A percentile compares a stretch with the other conserved stretches of the same genome.
Conservation (phyloP, 2,888 invertebrate genomes). For the Lutraria lutraria region DNA sequence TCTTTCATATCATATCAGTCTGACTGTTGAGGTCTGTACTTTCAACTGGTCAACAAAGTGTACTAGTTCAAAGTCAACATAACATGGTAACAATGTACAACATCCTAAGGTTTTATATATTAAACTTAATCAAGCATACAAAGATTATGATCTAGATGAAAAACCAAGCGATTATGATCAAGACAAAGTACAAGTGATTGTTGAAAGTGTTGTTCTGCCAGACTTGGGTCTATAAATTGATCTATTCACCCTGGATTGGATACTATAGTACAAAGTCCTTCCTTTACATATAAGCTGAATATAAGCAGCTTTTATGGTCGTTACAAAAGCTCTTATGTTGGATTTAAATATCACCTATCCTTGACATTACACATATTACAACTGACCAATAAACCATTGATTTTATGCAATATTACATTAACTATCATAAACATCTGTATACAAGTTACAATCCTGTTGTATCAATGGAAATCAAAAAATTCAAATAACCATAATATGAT, state of each 20-base stretch:
- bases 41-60: background rate
- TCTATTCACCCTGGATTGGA: slow-evolving; percentile 3
- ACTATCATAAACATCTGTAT: background rate
- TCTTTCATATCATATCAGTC: too few relatives aligned
- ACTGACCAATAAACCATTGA: background rate
- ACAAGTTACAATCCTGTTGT: background rate
- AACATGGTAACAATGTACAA: background rate
- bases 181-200: background rate
- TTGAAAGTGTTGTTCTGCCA: background rate
- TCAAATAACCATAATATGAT: background rate
- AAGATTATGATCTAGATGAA: background rate
- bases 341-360: background rate
- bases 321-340: background rate
- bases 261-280: background rate
- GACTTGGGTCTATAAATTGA: background rate
- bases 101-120: background rate
- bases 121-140: background rate
- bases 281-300: background rate
- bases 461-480: background rate
- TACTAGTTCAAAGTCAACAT: background rate
- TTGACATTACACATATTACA: background rate
- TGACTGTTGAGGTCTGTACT: background rate
- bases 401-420: background rate
- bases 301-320: background rate
- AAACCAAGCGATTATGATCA: background rate